Conservation (phyloP, 2,113 vertebrate species). For the Polypterus bichir region DNA sequence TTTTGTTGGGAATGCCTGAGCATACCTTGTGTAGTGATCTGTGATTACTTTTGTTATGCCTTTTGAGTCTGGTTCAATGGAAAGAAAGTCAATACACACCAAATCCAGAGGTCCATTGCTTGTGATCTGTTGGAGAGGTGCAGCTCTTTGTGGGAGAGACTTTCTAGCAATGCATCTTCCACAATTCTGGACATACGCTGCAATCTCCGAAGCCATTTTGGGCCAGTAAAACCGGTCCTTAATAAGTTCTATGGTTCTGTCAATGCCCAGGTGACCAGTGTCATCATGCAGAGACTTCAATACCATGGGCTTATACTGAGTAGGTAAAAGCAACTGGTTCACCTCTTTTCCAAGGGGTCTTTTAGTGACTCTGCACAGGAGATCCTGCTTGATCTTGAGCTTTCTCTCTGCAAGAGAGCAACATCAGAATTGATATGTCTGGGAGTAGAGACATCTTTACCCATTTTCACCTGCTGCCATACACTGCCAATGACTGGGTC, state of each 20-base stretch:
- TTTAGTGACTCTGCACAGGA: not conserved
- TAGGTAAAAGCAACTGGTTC: not conserved
- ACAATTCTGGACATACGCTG: not conserved
- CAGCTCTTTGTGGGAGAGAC: not conserved
- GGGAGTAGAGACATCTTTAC: not conserved
- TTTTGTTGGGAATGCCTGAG: constrained; percentile 4
- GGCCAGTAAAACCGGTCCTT: constrained; percentile 1
- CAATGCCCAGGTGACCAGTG: not conserved
- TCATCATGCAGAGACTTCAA: not conserved
- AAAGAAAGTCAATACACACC: constrained; percentile 12
- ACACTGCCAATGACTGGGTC: not conserved
- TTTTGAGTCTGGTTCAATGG: constrained; percentile 1
- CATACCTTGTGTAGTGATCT: constrained; percentile 8
- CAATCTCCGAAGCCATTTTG: not conserved
- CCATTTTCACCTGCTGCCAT: not conserved
- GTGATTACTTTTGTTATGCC: constrained; percentile 8
- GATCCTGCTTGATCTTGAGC: not conserved
- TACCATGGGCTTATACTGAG: not conserved
- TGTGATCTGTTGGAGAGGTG: not conserved
- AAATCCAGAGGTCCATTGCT: constrained; percentile 6
- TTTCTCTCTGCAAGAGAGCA: not conserved
- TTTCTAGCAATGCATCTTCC: not conserved
- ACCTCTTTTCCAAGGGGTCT: not conserved
- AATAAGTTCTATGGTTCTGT: not conserved
- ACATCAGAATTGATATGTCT: not conserved